These are phyloP conservation scores for Mycalesis mineus DNA, from an alignment of 2,888 invertebrate species.

Conservation along the genomic window DNA sequence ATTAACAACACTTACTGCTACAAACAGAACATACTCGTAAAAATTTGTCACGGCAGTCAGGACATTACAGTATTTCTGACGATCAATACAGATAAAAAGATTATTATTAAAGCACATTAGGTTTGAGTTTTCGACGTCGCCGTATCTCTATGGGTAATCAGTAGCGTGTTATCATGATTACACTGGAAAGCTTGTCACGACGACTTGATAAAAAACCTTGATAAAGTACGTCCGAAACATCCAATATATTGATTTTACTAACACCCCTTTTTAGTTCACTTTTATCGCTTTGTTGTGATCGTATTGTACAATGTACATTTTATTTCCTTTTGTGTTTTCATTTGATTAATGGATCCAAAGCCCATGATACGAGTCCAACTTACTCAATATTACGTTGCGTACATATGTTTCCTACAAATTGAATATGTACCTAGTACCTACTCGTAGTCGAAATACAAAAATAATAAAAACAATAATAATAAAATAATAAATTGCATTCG, in stretches of 20 bases:
- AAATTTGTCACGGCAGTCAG: not conserved
- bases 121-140: constrained; percentile 24
- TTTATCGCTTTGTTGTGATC: constrained; percentile 30
- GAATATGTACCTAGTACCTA: no score
- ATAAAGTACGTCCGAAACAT: constrained; percentile 57
- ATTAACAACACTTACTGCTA: not conserved
- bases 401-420: constrained; percentile 2
- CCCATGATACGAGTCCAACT: constrained; percentile 8
- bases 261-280: constrained; percentile 30
- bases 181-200: constrained; percentile 49
- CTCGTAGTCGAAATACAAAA: not conserved
- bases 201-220: constrained; percentile 56
- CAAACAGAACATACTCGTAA: not conserved
- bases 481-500: not conserved
- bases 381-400: constrained; percentile 6
- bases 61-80: constrained; percentile 4
- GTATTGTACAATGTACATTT: constrained; percentile 29
- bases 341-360: constrained; percentile 28
- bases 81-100: constrained; percentile 19
- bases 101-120: constrained; percentile 21
- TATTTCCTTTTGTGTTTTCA: constrained; percentile 26
- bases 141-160: constrained; percentile 55
- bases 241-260: constrained; percentile 62
- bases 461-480: not conserved
- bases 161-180: constrained; percentile 59